Evolutionary conservation across 2,113 vertebrate species (phyloP), one percentile per base, ranked within the genome.

Genomic region (Eudyptes chrysolophus): DNA sequence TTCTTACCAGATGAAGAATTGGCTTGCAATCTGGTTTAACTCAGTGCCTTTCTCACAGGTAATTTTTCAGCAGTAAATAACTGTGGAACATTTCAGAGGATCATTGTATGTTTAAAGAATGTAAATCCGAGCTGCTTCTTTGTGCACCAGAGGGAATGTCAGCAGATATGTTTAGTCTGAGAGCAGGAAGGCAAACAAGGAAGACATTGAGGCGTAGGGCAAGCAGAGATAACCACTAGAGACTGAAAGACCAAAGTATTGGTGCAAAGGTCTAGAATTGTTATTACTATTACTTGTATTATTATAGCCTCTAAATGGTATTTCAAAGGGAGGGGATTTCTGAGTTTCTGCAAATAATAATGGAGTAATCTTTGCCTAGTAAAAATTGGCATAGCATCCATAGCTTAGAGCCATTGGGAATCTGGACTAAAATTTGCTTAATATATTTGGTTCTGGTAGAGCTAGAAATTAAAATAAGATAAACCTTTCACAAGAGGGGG

Each of bases 121-220:
- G 40, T 44, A 83, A 85, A 6, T 62, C 64, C 1, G 4, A 87
- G 40, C 26, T 4, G 13, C 20, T 90, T 92, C 27, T 72, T 90
- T 49, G 18, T 48, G 22, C 66, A 71, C 19, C 29, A 65, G 55
- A 26, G 30, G 40, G 57, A 82, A 95, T 75, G 34, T 65, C 71
- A 96, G 75, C 44, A 92, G 91, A 61, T 90, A 5, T 52, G 49
- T 77, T 92, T 92, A 87, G 51, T 92, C 72, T 95, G 84, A 83
- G 42, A 72, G 57, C 38, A 94, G 80, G 60, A 90, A 24, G 16
- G n/a, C 19, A 16, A 55, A 85, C 77, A 96, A 68, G 27, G 34
- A 80, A 87, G 25, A 40, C 16, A 12, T 77, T 92, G 46, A 78
- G 18, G 6, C 40, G 15, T 60, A 46, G 66, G 30, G 54, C 0